Base-by-base conservation (phyloP, 2,888 invertebrate species). In the Chrysolina americana region DNA sequence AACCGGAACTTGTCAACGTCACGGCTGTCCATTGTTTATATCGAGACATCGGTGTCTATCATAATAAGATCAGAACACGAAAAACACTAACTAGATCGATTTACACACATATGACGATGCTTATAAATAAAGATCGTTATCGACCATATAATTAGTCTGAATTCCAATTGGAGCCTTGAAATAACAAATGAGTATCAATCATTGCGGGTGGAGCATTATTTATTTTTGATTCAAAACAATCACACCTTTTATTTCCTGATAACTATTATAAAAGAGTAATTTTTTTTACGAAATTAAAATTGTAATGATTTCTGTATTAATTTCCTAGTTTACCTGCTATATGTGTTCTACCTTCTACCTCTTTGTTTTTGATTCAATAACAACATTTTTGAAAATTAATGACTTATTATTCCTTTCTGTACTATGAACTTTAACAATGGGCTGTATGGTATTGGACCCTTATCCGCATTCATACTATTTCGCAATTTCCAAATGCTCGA, bases 1-100 rank as follows among this genome's bases (percentile, higher is more conserved):
- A 56, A 56, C 21, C 56, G 56, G 56, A 56, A 21, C 19, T 23
- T 56, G 56, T 56, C 56, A 56, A 56, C 9, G 19, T 56, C 56
- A 56, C 56, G 56, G 23, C 23, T 56, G 21, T 0, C 21, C 17
- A 48, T 56, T 56, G 56, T 21, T 56, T 56, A 56, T 56, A 23
- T 11, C 21, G 23, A 23, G 13, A 21, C 13, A 56, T 4, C 10
- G 23, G 9, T 1, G 19, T 56, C 21, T 23, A 13, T 21, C 56
- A 56, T 56, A 23, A 23, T 56, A 23, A 56, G 56, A 56, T 19
- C 21, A 56, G 23, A 56, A 23, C 21, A 56, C 56, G 56, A 56
- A 23, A 53, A 21, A n/a, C n/a, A n/a, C 21, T 56, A 56, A 56
- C 19, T 23, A 48, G 17, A 48, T 48, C 17, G 17, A 48, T 48